Evolutionary conservation across 2,888 invertebrate species (phyloP), one percentile per base, ranked within the genome.

Genomic region (Dermolepida albohirtum): DNA sequence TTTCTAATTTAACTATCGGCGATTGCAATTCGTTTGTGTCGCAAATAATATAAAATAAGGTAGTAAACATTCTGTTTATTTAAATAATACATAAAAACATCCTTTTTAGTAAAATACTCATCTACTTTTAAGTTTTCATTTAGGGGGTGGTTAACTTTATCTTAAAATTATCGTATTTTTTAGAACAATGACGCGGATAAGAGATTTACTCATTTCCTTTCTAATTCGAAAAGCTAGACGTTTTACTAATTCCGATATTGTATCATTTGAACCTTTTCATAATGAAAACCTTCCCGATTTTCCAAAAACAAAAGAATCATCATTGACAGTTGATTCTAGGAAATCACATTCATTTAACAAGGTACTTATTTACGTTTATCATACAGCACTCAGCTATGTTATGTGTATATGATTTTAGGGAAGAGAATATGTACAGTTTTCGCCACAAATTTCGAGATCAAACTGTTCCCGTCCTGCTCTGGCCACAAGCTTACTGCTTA

Each of bases 191-290:
- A 78, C 78, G 64, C 75, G 77, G 73, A 78, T 82, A 65, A 76
- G 80, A 39, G 76, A 82, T 70, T 73, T 82, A 52, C 72, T 82
- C 22, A 75, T 76, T 43, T 75, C 80, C 1, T 81, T 81, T 71
- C 74, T 78, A 57, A 72, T 77, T 5, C 73, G 80, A 70, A 76
- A 79, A 59, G 74, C 76, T 54, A 75, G 78, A 67, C 75, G 77
- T 67, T 66, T 80, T 10, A 74, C 75, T n/a, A 72, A 74, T 41
- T 77, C 78, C 41, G 81, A 82, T 70, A 78, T 81, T 66, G 87
- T 88, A 27, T 87, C 88, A 0, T 88, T 88, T 75, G 87, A 88
- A 77, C 87, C 88, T 64, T 88, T 88, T 77, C 87, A 86, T 73
- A 87, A 87, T 73, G 88, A 88, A 72, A 85, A 84, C 52, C 74